phyloP scores from a whole-genome alignment of 2,797 vertebrate genomes.

The Bovichtus variegatus region DNA sequence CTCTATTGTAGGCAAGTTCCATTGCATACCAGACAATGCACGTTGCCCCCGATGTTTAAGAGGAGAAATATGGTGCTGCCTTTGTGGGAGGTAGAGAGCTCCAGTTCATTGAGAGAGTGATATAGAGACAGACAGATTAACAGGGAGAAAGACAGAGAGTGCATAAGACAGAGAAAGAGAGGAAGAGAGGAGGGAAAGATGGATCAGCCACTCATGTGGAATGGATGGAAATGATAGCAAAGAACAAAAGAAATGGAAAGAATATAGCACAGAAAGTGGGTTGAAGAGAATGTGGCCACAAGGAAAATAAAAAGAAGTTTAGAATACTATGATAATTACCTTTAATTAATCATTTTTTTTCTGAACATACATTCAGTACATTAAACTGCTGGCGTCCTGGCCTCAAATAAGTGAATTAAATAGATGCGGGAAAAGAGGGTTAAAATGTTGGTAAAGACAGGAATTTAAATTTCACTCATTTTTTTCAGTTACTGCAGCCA shows the following conservation, averaged over 20 bases:
- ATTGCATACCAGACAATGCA: constrained; percentile 73
- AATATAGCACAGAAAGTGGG: background rate
- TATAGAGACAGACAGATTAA: constrained; percentile 80
- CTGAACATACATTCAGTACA: constrained; percentile 31
- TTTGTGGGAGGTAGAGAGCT: constrained; percentile 84
- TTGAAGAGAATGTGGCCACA: constrained; percentile 13
- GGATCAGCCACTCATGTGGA: constrained; percentile 35
- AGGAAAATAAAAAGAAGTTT: constrained; percentile 10
- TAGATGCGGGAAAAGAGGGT: constrained; percentile 33
- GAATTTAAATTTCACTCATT: constrained; percentile 51
- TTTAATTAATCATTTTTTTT: constrained; percentile 42
- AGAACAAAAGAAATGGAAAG: constrained; percentile 14
- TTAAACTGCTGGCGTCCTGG: constrained; percentile 43
- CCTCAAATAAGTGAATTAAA: constrained; percentile 39
- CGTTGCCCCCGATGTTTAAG: constrained; percentile 73
- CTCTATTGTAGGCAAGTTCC: constrained; percentile 73
- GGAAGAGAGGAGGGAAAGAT: constrained; percentile 33
- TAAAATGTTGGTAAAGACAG: constrained; percentile 45
- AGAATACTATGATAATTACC: constrained; percentile 39
- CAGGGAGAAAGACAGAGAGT: constrained; percentile 77
- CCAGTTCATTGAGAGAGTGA: constrained; percentile 82
- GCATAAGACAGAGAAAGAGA: constrained; percentile 60
- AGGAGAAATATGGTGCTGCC: constrained; percentile 82
- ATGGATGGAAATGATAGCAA: constrained; percentile 29
- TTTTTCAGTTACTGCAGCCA: constrained; percentile 63